phyloP scores from a whole-genome alignment of 2,888 invertebrate genomes.

The Cerceris rybyensis region DNA sequence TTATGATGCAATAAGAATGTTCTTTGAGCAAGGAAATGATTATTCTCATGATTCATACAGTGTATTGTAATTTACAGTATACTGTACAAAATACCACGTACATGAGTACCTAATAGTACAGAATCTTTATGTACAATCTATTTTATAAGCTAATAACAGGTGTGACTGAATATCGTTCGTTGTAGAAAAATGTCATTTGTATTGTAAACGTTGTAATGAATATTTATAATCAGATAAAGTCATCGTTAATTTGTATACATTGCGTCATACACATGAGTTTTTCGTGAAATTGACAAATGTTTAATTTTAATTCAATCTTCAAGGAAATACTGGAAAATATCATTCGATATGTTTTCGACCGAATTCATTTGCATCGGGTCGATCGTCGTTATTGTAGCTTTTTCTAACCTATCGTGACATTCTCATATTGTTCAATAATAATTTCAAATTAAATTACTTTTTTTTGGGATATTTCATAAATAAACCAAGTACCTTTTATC shows the following conservation, averaged over 20 bases:
- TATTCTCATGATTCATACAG: constrained; percentile 4
- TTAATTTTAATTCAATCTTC: not conserved
- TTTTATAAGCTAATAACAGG: not conserved
- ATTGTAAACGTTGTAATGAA: not conserved
- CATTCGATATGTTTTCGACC: not conserved
- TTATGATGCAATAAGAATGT: constrained; percentile 25
- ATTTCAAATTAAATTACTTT: constrained; percentile 2
- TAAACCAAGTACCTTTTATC: constrained; percentile 27
- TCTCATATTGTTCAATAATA: not conserved
- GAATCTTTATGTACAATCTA: not conserved
- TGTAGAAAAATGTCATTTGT: too few relatives aligned
- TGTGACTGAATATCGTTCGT: too few relatives aligned
- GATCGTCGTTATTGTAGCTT: not conserved
- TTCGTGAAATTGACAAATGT: not conserved
- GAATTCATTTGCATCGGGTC: not conserved
- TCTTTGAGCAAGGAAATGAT: constrained; percentile 17
- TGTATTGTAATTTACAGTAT: not conserved
- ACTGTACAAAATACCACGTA: not conserved
- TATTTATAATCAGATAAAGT: constrained; percentile 3
- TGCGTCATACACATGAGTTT: not conserved
- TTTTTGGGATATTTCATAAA: not conserved
- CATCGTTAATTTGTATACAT: not conserved
- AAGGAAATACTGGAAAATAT: not conserved
- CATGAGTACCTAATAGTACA: not conserved
- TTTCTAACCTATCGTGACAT: constrained; percentile 37